Base-by-base conservation (phyloP, 1,140 invertebrate genomes). In the Neuroterus valhalla region DNA sequence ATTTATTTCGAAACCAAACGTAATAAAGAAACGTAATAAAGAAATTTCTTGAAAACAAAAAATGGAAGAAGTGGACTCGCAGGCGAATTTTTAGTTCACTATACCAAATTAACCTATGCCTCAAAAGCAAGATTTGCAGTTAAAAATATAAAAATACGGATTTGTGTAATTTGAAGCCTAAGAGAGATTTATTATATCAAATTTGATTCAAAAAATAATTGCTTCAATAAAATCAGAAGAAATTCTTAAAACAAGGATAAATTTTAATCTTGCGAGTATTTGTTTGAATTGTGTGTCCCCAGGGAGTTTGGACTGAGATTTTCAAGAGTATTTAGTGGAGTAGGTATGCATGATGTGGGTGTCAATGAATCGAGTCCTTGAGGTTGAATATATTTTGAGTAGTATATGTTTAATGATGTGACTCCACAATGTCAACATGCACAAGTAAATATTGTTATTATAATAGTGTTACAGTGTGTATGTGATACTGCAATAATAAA, bases 351-450 rank as follows among this genome's bases (percentile, higher is more conserved):
- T 83, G 86, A 83, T 85, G 81, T 87, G 87, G 88, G 85, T 89
- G 88, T 89, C 83, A 89, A 89, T 89, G 87, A 89, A 89, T 84
- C 74, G 87, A 89, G 87, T 89, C 88, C 71, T 70, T 86, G 82
- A 87, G 78, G 84, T 84, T 86, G 84, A 82, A 87, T 88, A 89
- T 86, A 89, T 89, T 88, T 81, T 73, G 86, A 88, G 88, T 86
- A 89, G 87, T 88, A 88, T 88, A 87, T 89, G 85, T 89, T 89
- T 90, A 89, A 89, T 90, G 88, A 90, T 90, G 89, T 90, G 88
- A 89, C 77, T 87, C 81, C 82, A 88, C 87, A 86, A 89, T 89
- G 85, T 89, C 78, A 88, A 87, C 89, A 89, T 89, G 87, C 86
- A 89, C 86, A 89, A 87, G 87, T 89, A 89, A 85, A 88, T 89